Base-by-base conservation (phyloP, 2,888 invertebrate species). In the Malthinus seriepunctatus region DNA sequence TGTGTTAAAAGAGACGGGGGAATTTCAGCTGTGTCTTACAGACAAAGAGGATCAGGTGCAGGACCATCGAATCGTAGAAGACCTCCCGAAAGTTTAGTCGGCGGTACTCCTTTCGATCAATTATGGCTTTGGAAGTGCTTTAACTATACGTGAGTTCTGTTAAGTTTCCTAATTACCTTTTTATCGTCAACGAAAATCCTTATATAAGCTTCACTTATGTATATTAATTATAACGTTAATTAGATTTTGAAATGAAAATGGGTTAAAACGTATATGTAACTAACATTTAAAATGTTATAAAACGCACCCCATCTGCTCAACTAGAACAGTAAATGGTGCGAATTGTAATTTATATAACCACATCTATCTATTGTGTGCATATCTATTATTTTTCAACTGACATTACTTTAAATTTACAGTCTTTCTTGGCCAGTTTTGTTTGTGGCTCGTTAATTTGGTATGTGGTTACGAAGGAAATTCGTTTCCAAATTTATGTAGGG, bases 111-210 rank as follows among this genome's bases (percentile, higher is more conserved):
- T 0, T 82, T 84, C 60, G 86, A 87, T 63, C 78, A 85, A 12
- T 79, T 87, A 0, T 87, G 87, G 87, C 81, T 86, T 77, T 87
- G 87, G 86, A 84, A 84, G 62, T 87, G 87, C 67, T 86, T 86
- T 68, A 87, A 86, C 71, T 86, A 86, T 67, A 86, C 86, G 87
- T 87, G 67, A 76, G 76, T 71, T 32, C 11, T 35, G 11, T 31
- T 8, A 38, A 14, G 12, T 1, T 8, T 14, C 14, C 14, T 11
- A 8, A 11, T 12, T 8, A 6, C 15, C 39, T 39, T 39, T 15
- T 6, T 9, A 39, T 38, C 14, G 38, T 12, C 10, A 5, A 11
- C 39, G 39, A 39, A 39, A 23, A 23, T 23, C 23, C 23, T 23
- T 23, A 23, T 5, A 23, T 15, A 14, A 38, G 15, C 4, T 12